Evolutionary conservation across 92 coral and sea anemone genomes (phyloP), one percentile per base, ranked within the genome.

Genomic region (Phenganax marumi): DNA sequence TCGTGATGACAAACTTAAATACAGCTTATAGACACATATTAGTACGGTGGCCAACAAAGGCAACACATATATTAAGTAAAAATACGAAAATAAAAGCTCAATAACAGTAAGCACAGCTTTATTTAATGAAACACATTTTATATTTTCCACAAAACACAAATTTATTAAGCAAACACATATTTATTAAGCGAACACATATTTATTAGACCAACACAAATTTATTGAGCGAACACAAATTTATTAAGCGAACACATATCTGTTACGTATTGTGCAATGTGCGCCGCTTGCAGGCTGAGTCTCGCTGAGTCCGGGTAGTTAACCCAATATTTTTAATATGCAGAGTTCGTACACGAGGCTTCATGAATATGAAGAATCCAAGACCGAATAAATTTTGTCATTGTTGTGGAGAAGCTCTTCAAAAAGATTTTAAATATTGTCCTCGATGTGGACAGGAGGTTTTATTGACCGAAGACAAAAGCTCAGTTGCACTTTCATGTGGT

Each of bases 331-430:
- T 33, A 5, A 1, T 33, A 8, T 58, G 65, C n/a, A n/a, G n/a
- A 8, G 14, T 18, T 58, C 65, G n/a, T 58, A 4, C 43, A 33
- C 43, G 43, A 1, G 43, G 43, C 43, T 2, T 33, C 43, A 33
- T 33, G 43, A 33, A 58, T 58, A 58, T 58, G 65, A 49, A 66
- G 24, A 11, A 17, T 66, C 17, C 72, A 66, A 0, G 72, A 49
- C 0, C 50, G 50, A 66, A 49, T 66, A 66, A 6, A 33, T 66
- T 66, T 66, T 66, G 72, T 66, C 72, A 66, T 66, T 25, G 72
- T 66, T 66, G 72, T 12, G 48, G 48, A 25, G 5, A 0, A n/a
- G 50, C 72, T 66, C 49, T 66, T 66, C 17, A 66, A 66, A 25
- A 10, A 18, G 50, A 21, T 66, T 66, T 24, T 17, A 66, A 66